Conservation (phyloP, 1,140 invertebrate species). For the Epicauta chinensis region DNA sequence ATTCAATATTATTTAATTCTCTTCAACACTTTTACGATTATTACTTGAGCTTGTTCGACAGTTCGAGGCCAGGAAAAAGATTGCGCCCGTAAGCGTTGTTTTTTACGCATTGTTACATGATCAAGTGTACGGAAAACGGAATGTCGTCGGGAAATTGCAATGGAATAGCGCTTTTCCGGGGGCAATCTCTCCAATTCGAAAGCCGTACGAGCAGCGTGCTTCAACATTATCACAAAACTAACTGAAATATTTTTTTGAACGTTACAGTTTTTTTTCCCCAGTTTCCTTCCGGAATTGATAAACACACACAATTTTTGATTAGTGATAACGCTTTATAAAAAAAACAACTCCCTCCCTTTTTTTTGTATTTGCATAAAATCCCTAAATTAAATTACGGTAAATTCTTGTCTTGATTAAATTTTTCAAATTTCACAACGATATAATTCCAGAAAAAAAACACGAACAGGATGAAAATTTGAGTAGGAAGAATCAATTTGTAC, state of each 20-base stretch:
- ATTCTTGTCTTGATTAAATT: too few species aligned
- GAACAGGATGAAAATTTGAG: too few species aligned
- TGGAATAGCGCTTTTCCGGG: slow-evolving; percentile 26
- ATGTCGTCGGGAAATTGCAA: slow-evolving; percentile 20
- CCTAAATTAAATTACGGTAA: too few species aligned
- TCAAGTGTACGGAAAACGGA: slow-evolving; percentile 15
- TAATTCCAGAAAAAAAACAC: too few species aligned
- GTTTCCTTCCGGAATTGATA: slow-evolving; percentile 13
- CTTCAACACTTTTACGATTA: too few species aligned
- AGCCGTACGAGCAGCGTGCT: slow-evolving; percentile 34
- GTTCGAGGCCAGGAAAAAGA: slow-evolving; percentile 35
- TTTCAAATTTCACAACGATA: too few species aligned
- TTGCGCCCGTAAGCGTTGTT: slow-evolving; percentile 26
- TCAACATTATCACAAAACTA: slow-evolving; percentile 32
- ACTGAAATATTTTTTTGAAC: neutral
- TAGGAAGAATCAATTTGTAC: too few species aligned
- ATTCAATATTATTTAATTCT: neutral
- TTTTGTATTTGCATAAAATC: too few species aligned
- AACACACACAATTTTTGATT: slow-evolving; percentile 7
- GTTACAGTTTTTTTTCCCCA: slow-evolving; percentile 7
- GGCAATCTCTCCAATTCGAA: slow-evolving; percentile 20
- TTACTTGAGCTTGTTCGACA: too few species aligned
- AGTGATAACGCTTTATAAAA: too few species aligned
- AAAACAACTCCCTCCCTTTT: too few species aligned
- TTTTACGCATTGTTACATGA: slow-evolving; percentile 22